phyloP scores from a whole-genome alignment of 2,797 vertebrate species.

The Uromys caudimaculatus region DNA sequence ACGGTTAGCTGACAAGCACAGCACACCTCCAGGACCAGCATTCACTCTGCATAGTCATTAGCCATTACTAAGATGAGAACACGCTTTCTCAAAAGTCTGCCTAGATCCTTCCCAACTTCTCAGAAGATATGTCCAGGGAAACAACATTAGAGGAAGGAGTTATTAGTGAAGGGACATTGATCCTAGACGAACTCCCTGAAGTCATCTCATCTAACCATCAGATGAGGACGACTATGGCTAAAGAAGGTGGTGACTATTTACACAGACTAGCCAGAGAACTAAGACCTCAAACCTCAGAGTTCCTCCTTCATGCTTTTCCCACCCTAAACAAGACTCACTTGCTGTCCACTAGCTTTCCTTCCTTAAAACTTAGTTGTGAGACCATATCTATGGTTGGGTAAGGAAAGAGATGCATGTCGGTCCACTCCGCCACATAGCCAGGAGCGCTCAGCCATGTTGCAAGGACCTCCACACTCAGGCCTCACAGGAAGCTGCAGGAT shows the following conservation, averaged over 20 bases:
- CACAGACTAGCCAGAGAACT: not conserved
- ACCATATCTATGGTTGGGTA: not conserved
- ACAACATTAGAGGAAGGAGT: constrained; percentile 16
- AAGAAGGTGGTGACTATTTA: not conserved
- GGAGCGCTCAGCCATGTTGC: not conserved
- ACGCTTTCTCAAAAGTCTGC: not conserved
- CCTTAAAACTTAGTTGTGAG: constrained; percentile 18
- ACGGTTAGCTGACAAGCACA: not conserved
- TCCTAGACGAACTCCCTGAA: not conserved
- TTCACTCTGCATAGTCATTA: constrained; percentile 31
- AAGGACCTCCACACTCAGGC: not conserved
- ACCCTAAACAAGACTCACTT: not conserved
- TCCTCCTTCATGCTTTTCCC: not conserved
- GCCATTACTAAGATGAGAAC: not conserved
- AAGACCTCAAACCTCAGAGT: not conserved
- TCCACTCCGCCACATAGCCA: not conserved
- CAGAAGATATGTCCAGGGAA: not conserved
- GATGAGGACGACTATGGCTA: not conserved
- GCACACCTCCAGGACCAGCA: not conserved
- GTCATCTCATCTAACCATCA: not conserved
- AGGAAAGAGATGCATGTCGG: not conserved
- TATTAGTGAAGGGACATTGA: not conserved
- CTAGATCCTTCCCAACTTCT: constrained; percentile 19
- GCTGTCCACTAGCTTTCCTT: not conserved
- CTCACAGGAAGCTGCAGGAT: not conserved